Conservation (phyloP, 2,113 vertebrate genomes). For the Channa argus region DNA sequence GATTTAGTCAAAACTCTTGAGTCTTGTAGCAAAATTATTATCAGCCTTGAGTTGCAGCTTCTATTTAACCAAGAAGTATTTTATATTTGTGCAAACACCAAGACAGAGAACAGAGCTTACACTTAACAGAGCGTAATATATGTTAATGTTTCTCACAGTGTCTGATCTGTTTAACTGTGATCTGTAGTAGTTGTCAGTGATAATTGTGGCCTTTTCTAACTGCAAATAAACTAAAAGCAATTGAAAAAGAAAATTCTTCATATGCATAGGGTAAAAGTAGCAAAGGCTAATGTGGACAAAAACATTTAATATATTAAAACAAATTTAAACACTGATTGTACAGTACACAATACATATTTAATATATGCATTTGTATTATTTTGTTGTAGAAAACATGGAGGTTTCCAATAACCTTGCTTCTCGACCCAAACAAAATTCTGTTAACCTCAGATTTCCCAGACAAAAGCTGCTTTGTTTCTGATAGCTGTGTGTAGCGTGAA, state of each 20-base stretch:
- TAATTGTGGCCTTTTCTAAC: slow-evolving; percentile 11
- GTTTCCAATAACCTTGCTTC: slow-evolving; percentile 44
- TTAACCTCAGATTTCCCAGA: slow-evolving; percentile 64
- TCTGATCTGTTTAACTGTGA: slow-evolving; percentile 5
- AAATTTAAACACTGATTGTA: background rate
- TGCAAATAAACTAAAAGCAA: slow-evolving; percentile 8
- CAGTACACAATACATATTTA: slow-evolving; percentile 1
- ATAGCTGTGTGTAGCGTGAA: slow-evolving; percentile 61
- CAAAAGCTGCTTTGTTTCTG: slow-evolving; percentile 75
- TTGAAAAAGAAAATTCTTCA: background rate
- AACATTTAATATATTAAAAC: background rate
- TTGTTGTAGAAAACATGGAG: slow-evolving; percentile 17
- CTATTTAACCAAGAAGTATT: background rate
- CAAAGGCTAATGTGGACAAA: background rate
- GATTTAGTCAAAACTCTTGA: background rate
- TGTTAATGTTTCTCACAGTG: slow-evolving; percentile 1
- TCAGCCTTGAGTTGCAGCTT: background rate
- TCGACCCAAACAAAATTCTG: slow-evolving; percentile 50
- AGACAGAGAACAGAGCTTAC: slow-evolving; percentile 1
- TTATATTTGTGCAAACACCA: slow-evolving; percentile 4
- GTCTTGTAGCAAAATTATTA: background rate
- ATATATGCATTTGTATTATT: slow-evolving; percentile 13
- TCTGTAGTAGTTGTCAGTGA: slow-evolving; percentile 28
- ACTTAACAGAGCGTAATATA: background rate
- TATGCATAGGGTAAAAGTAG: background rate